Base-by-base conservation (phyloP, 2,888 invertebrate genomes). In the Tenthredo amoena region DNA sequence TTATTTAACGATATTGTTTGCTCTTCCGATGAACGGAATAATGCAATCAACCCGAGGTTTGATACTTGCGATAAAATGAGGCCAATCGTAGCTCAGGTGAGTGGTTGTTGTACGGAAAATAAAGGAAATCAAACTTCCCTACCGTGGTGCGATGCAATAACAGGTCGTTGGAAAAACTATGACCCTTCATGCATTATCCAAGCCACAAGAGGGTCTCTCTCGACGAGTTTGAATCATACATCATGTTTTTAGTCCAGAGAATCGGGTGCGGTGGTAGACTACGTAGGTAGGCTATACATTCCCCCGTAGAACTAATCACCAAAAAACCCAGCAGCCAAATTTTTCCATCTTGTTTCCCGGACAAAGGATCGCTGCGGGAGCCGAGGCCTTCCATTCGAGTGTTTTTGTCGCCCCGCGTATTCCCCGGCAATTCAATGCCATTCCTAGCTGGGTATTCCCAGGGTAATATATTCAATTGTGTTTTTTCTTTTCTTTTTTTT, bases 321-420 rank as follows among this genome's bases (percentile, higher is more conserved):
- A 81, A 65, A 81, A 81, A 81, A 81, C 47, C 31, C 77, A 21
- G 47, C 55, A 77, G 55, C 77, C 47, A 77, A 50, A 77, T 77
- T 77, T 77, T 77, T 77, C 77, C 77, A 77, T 77, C 77, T 77
- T 77, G 77, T 77, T 77, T 77, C 55, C 26, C 50, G 77, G 77
- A 81, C 62, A 81, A 81, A 62, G 62, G 62, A 81, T 40, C 81
- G 40, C 34, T 55, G 10, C 18, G 55, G 58, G 58, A 81, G 34
- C 18, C 37, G n/a, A 47, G 47, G 58, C 62, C 81, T 81, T 62
- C 55, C 58, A 50, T 40, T 65, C 81, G 81, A 58, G 18, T 81
- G 81, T 81, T 81, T 81, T 81, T 81, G 55, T 55, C 81, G 34
- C 81, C 50, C 58, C 81, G 21, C 40, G 55, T 50, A 77, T 77